Evolutionary conservation across 2,888 invertebrate species (phyloP).

Genomic region (Zeuzera pyrina): DNA sequence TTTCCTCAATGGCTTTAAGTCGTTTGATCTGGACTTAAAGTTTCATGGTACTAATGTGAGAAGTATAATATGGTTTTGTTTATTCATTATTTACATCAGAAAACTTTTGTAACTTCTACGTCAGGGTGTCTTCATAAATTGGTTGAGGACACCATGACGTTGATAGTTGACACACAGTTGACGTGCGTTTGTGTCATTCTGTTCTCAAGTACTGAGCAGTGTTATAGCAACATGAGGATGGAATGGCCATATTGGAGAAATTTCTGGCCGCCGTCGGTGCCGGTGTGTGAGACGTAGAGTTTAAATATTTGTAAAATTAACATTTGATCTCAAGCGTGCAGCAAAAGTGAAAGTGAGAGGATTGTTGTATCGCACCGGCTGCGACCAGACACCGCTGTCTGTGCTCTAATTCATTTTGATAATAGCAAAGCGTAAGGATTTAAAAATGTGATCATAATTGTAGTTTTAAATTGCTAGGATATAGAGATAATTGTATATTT

Average conservation of each 20-base stretch:
- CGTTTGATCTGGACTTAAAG: slow-evolving; percentile 32
- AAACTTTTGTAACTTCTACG: slow-evolving; percentile 18
- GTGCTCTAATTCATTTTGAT: slow-evolving; percentile 35
- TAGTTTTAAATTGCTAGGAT: slow-evolving; percentile 63
- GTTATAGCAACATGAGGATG: slow-evolving; percentile 7
- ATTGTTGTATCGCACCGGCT: slow-evolving; percentile 49
- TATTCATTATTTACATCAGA: slow-evolving; percentile 21
- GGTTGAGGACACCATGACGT: slow-evolving; percentile 21
- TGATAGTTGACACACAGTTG: too few relatives aligned
- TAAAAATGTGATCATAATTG: slow-evolving; percentile 72
- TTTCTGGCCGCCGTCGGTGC: slow-evolving; percentile 44
- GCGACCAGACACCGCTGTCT: slow-evolving; percentile 33
- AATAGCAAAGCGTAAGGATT: slow-evolving; percentile 57
- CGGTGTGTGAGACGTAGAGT: slow-evolving; percentile 63
- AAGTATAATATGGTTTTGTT: slow-evolving; percentile 68
- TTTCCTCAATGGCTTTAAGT: slow-evolving; percentile 22
- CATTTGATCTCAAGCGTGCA: slow-evolving; percentile 73
- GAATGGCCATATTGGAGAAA: slow-evolving; percentile 19
- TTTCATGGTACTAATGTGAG: slow-evolving; percentile 33
- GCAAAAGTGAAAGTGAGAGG: slow-evolving; percentile 63
- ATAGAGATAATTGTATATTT: slow-evolving; percentile 70
- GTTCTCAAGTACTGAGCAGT: slow-evolving; percentile 13
- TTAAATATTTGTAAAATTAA: slow-evolving; percentile 66
- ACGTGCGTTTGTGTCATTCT: slow-evolving; percentile 17
- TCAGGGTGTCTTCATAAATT: slow-evolving; percentile 23